Percentiles rank a stretch among this genome's conserved stretches.
Conservation (phyloP, 2,888 invertebrate genomes). For the Prosopocoilus inquinatus region DNA sequence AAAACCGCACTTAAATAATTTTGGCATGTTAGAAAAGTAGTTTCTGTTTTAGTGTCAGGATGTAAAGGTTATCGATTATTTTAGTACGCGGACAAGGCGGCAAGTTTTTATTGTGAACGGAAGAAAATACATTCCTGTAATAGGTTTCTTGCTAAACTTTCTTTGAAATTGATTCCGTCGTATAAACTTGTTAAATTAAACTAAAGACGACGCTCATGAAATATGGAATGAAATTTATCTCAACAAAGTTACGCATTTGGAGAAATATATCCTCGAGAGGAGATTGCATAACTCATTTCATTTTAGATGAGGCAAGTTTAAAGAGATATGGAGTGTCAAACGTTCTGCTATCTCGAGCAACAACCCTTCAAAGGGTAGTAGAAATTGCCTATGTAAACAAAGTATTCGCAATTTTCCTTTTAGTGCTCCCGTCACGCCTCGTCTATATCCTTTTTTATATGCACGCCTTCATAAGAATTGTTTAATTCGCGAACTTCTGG, state of each 20-base stretch:
- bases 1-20: no score
- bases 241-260: background rate
- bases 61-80: no score
- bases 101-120: no score
- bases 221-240: background rate
- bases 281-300: conserved; percentile 1
- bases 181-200: no score
- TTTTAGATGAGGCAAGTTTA: background rate
- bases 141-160: no score
- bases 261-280: background rate
- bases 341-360: background rate
- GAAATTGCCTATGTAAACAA: conserved; percentile 12
- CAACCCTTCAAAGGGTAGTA: background rate
- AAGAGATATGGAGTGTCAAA: conserved; percentile 1
- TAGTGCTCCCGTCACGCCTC: conserved; percentile 3
- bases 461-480: background rate
- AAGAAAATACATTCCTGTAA: no score
- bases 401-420: conserved; percentile 10
- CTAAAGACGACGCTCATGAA: background rate
- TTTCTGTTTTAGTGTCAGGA: no score
- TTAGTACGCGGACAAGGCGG: no score
- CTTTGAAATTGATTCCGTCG: no score
- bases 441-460: conserved; percentile 6
- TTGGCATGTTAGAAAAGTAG: no score
- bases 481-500: background rate